phyloP scores from a whole-genome alignment of 2,113 vertebrate species.

The Apus apus region DNA sequence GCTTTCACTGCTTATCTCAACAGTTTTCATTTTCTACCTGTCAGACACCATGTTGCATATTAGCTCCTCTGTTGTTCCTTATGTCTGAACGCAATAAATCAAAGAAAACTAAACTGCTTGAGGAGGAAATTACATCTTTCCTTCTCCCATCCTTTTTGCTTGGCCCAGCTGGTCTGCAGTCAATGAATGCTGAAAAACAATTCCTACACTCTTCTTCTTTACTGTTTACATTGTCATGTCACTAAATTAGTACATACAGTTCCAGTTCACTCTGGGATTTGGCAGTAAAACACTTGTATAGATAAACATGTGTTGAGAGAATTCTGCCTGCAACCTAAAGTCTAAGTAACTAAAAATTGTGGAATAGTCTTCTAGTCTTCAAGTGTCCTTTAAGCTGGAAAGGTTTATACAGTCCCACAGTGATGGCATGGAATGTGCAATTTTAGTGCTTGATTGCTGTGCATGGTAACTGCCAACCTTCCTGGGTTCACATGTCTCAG shows the following conservation, averaged over 20 bases:
- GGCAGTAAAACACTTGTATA: background rate
- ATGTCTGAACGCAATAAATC: background rate
- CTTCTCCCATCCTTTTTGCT: background rate
- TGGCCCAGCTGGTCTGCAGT: background rate
- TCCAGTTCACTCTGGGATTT: background rate
- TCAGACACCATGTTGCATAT: background rate
- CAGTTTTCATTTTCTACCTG: background rate
- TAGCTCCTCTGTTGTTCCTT: background rate
- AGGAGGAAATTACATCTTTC: background rate
- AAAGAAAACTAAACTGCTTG: background rate
- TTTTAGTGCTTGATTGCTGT: background rate
- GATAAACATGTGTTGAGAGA: background rate
- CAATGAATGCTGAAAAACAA: background rate
- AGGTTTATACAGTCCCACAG: background rate
- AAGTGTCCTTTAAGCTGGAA: background rate
- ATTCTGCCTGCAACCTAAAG: background rate
- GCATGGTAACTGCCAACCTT: background rate
- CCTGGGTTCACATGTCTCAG: background rate
- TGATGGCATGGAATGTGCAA: background rate
- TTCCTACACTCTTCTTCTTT: background rate
- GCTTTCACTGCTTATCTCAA: background rate
- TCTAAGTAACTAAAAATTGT: background rate
- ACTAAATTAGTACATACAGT: background rate
- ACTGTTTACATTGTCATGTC: background rate
- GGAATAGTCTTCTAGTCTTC: background rate